Evolutionary conservation across 30 jellyfish, hydroid and myxozoan genomes (phyloP), one percentile per base, ranked within the genome.

Genomic region (Pelagia noctiluca): DNA sequence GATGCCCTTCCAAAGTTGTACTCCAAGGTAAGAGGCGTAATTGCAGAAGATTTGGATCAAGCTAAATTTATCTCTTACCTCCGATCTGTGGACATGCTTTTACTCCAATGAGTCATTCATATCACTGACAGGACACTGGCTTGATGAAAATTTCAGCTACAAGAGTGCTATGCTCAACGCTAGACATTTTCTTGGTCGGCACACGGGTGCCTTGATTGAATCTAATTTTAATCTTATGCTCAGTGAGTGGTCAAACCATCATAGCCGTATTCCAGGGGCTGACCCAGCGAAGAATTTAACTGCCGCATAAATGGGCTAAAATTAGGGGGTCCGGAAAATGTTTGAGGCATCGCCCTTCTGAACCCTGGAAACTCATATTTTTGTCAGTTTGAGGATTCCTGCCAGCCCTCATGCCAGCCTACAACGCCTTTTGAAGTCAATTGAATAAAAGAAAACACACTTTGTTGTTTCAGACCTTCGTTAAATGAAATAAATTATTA

Each of bases 81-180:
- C 89, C 16, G 86, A 77, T 35, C 19, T 77, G 18, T 77, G 89
- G 89, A 77, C 85, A 57, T 57, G 89, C 36, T 32, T 32, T 3
- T 24, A 53, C 23, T 30, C 89, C 13, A 63, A 77, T 68, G 89
- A 77, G 24, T 57, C 89, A 18, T 77, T 54, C 64, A 77, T 62
- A 8, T 30, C 49, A 13, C 63, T 77, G 21, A 53, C 89, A 53
- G 89, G 71, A n/a, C 89, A 77, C 75, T 77, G 89, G 62, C 63
- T 49, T 10, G 69, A 26, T 21, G 18, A 30, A 19, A 75, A 71
- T 13, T 71, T 71, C 29, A 38, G 31, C 73, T 23, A 22, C 16
- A 71, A 33, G 21, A 50, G 31, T 71, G 83, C 71, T 24, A 50
- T 71, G 71, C 72, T 22, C 35, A 60, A 60, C 21, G 72, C 72